A percentile compares a stretch with the other conserved stretches of the same genome.
Evolutionary conservation across 2,888 invertebrate species (phyloP).

Genomic region (Apamea crenata): DNA sequence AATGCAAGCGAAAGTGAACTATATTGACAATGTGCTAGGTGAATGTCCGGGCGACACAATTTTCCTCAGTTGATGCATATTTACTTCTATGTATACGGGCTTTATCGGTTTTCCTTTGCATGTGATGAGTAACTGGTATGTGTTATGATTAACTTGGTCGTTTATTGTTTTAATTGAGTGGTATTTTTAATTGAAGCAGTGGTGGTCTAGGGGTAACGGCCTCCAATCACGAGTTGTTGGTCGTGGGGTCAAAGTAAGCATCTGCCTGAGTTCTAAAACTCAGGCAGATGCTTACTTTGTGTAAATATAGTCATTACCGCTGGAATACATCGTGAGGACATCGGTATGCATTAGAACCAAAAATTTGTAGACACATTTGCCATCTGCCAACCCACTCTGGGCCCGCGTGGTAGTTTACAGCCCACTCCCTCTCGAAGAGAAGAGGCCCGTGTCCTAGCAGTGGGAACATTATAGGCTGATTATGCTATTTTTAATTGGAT

Average conservation of each 20-base stretch:
- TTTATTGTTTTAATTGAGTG: background rate
- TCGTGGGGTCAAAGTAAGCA: too few relatives aligned
- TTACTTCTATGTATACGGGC: slow-evolving; percentile 50
- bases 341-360: background rate
- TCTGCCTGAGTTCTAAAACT: too few relatives aligned
- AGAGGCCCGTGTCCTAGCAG: background rate
- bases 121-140: slow-evolving; percentile 20
- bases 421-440: background rate
- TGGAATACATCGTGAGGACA: background rate
- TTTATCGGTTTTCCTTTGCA: slow-evolving; percentile 46
- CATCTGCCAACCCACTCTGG: background rate
- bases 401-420: background rate
- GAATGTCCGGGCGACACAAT: slow-evolving; percentile 59
- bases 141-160: slow-evolving; percentile 26
- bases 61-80: slow-evolving; percentile 47
- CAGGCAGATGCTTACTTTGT: background rate
- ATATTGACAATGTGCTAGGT: slow-evolving; percentile 54
- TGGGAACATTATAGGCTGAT: background rate
- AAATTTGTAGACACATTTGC: background rate
- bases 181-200: background rate
- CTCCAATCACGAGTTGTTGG: too few relatives aligned
- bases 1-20: slow-evolving; percentile 57
- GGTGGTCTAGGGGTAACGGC: background rate
- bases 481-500: background rate
- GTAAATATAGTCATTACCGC: background rate